Evolutionary conservation across 2,888 invertebrate species (phyloP).

Genomic region (Cybosia mesomella): DNA sequence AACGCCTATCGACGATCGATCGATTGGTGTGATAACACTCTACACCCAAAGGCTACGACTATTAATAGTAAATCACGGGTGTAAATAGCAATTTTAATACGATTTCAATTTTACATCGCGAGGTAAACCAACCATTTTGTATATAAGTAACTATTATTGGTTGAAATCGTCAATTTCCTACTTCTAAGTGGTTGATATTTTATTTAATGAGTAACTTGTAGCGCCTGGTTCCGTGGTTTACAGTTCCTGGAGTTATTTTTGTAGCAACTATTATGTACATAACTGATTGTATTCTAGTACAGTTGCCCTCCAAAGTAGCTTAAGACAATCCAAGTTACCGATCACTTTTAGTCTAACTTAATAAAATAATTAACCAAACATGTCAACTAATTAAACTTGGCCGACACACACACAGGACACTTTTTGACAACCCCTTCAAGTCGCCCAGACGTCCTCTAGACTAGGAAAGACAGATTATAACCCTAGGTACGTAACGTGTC

Average conservation of each 20-base stretch:
- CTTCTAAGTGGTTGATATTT: constrained; percentile 8
- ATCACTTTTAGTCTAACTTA: neutral
- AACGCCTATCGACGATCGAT: no score
- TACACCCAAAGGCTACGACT: no score
- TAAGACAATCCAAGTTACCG: neutral
- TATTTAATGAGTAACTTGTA: neutral
- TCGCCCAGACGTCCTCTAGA: neutral
- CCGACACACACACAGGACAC: neutral
- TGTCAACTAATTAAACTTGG: no score
- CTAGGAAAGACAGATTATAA: no score
- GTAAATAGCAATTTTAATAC: no score
- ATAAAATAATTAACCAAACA: no score
- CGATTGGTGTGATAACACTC: no score
- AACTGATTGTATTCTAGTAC: neutral
- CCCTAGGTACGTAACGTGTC: no score
- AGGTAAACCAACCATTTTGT: neutral
- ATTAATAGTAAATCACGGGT: no score
- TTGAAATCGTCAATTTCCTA: constrained; percentile 6
- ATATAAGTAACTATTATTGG: neutral
- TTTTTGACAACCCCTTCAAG: neutral
- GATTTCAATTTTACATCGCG: neutral
- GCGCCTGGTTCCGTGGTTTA: neutral
- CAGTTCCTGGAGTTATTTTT: constrained; percentile 4
- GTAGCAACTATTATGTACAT: neutral
- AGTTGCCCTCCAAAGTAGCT: neutral